phyloP scores from a whole-genome alignment of 2,888 invertebrate species.

The Tachina grossa region DNA sequence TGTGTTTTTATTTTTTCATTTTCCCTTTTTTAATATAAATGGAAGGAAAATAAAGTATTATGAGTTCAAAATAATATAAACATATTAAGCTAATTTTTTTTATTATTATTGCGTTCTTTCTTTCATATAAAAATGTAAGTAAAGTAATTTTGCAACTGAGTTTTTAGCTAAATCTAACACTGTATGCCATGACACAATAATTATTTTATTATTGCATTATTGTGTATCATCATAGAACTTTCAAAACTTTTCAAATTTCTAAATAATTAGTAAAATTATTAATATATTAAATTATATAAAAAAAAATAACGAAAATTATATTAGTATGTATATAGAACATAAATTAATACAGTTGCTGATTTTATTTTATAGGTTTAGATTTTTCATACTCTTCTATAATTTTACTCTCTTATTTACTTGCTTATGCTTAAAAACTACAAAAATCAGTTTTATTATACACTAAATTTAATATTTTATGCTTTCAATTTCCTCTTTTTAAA shows the following conservation, averaged over 20 bases:
- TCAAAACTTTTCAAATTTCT: not conserved
- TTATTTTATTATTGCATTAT: no score
- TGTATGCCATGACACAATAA: no score
- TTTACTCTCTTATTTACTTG: conserved; percentile 6
- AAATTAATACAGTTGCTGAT: conserved; percentile 43
- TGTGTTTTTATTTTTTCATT: not conserved
- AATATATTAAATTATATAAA: conserved; percentile 1
- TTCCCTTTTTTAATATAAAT: conserved; percentile 33
- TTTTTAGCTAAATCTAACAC: not conserved
- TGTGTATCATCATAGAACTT: no score
- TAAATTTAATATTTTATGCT: conserved; percentile 29
- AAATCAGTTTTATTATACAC: conserved; percentile 18
- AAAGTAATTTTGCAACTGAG: conserved; percentile 3
- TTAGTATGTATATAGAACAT: conserved; percentile 11
- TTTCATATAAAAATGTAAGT: not conserved
- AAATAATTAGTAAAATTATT: conserved; percentile 26
- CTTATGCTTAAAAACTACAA: conserved; percentile 52
- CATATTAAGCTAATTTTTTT: not conserved
- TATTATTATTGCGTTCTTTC: not conserved
- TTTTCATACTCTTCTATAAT: not conserved
- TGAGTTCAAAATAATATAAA: conserved; percentile 10
- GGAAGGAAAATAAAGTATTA: conserved; percentile 17
- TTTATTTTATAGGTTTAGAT: not conserved
- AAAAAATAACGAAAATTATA: conserved; percentile 16
- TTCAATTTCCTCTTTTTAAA: conserved; percentile 6